These are phyloP conservation scores for Pangasianodon hypophthalmus DNA, from an alignment of 2,113 vertebrate genomes.

Conservation along the genomic window DNA sequence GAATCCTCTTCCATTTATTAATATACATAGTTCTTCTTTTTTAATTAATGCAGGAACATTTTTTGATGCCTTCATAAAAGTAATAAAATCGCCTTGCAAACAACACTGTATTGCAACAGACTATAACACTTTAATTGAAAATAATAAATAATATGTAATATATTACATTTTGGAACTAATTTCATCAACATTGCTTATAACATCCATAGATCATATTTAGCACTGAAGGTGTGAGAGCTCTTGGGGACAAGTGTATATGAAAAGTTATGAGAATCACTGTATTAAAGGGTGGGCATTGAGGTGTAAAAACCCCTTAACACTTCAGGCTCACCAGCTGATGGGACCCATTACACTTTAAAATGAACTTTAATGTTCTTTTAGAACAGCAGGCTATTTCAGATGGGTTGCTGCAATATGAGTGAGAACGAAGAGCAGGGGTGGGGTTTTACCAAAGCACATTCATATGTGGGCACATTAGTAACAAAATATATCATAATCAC, in stretches of 20 bases:
- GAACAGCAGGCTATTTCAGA: slow-evolving; percentile 69
- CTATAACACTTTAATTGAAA: background rate
- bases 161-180: background rate
- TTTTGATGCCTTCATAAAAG: background rate
- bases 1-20: background rate
- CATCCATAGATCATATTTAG: slow-evolving; percentile 36
- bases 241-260: slow-evolving; percentile 52
- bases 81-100: background rate
- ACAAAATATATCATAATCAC: background rate
- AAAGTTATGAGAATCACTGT: slow-evolving; percentile 63
- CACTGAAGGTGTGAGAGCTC: slow-evolving; percentile 6
- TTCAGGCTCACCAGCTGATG: slow-evolving; percentile 76
- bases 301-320: slow-evolving; percentile 65
- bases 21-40: background rate
- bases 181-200: background rate
- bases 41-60: background rate
- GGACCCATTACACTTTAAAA: slow-evolving; percentile 75
- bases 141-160: background rate
- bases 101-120: background rate
- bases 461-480: background rate
- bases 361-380: slow-evolving; percentile 74
- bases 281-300: slow-evolving; percentile 65
- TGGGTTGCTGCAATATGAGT: slow-evolving; percentile 43
- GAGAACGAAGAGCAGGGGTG: background rate
- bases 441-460: background rate